These are phyloP conservation scores for Blomia tropicalis DNA, from an alignment of 2,888 invertebrate genomes.

Conservation along the genomic window DNA sequence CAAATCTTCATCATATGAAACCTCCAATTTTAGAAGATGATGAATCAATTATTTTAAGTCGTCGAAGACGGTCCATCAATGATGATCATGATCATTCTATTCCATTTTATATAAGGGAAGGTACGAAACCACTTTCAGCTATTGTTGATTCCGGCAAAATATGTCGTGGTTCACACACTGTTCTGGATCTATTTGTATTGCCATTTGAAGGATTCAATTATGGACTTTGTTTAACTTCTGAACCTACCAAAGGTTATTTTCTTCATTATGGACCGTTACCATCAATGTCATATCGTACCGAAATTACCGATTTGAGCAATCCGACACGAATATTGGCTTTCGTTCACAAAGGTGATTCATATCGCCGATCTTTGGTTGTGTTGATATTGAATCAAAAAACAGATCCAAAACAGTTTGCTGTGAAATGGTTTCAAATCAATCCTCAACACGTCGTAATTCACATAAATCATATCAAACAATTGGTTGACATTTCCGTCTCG, in stretches of 20 bases:
- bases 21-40: too few relatives aligned
- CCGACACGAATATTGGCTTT: neutral
- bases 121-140: neutral
- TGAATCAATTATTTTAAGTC: too few relatives aligned
- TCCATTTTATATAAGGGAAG: neutral
- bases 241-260: neutral
- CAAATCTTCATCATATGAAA: too few relatives aligned
- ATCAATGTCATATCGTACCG: neutral
- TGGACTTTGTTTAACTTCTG: neutral
- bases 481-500: neutral
- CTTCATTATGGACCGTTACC: neutral
- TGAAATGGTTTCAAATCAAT: neutral
- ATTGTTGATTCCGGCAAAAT: neutral
- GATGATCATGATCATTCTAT: too few relatives aligned
- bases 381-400: neutral
- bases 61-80: too few relatives aligned
- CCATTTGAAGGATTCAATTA: neutral
- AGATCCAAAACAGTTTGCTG: neutral
- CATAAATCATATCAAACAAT: neutral
- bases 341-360: neutral
- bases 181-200: neutral
- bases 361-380: neutral
- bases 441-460: neutral
- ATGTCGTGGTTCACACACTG: neutral
- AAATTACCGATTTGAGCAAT: neutral